Conservation (phyloP, 2,888 invertebrate species). For the Endomychus coccineus region DNA sequence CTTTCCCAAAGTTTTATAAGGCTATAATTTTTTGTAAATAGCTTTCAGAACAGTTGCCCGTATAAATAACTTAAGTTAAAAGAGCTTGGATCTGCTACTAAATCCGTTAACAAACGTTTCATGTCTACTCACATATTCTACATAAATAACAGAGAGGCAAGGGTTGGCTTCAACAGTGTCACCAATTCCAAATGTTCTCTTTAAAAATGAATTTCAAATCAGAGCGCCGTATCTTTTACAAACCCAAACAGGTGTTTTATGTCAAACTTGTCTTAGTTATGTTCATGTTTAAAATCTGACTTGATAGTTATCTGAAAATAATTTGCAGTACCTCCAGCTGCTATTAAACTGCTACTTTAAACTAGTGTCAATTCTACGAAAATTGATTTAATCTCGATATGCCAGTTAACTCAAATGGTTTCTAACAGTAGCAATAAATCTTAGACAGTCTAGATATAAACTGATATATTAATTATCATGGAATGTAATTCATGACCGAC, state of each 20-base stretch:
- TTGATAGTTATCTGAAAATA: conserved; percentile 12
- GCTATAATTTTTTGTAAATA: no score
- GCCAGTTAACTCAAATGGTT: no score
- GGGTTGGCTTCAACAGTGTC: conserved; percentile 10
- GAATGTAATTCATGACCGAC: no score
- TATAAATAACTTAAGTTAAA: conserved; percentile 12
- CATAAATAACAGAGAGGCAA: conserved; percentile 13
- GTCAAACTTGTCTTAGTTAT: conserved; percentile 10
- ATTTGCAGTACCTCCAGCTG: conserved; percentile 9
- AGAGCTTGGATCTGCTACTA: conserved; percentile 7
- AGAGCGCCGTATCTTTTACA: conserved; percentile 8
- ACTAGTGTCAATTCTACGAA: no score
- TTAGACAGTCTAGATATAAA: no score
- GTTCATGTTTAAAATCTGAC: conserved; percentile 9
- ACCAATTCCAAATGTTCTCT: conserved; percentile 14
- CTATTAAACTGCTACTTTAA: no score
- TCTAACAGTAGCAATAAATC: no score
- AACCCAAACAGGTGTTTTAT: conserved; percentile 13
- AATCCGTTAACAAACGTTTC: conserved; percentile 15
- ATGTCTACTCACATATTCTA: conserved; percentile 14
- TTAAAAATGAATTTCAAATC: conserved; percentile 13
- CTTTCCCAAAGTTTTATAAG: no score
- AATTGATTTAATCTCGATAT: no score
- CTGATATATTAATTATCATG: no score
- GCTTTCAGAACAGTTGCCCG: conserved; percentile 2